phyloP scores from a whole-genome alignment of 2,888 invertebrate species.

The Eupithecia insigniata region DNA sequence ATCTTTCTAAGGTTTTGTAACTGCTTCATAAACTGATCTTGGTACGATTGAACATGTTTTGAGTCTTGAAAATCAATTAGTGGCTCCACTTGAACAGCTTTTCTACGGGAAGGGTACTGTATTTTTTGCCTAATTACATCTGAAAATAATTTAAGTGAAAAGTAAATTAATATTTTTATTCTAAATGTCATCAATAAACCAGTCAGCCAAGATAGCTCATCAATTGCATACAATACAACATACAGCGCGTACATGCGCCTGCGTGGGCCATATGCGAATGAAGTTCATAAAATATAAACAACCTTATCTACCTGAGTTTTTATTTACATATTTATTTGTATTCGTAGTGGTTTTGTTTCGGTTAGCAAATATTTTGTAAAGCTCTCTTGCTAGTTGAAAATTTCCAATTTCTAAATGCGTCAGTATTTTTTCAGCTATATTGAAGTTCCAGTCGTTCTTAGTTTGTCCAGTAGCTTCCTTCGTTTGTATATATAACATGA shows the following conservation, averaged over 20 bases:
- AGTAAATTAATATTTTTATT: background rate
- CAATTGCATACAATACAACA: too few species aligned
- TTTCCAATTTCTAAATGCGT: constrained; percentile 64
- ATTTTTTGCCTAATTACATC: background rate
- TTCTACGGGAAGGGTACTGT: constrained; percentile 20
- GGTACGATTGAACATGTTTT: constrained; percentile 38
- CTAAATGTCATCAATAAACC: background rate
- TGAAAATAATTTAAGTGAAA: constrained; percentile 12
- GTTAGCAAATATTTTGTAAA: constrained; percentile 63
- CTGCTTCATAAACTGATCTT: constrained; percentile 62
- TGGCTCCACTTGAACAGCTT: constrained; percentile 35
- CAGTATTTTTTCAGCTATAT: constrained; percentile 65
- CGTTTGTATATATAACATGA: constrained; percentile 58
- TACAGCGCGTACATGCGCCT: background rate
- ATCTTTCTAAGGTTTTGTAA: constrained; percentile 60
- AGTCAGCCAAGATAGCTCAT: background rate
- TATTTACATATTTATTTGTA: background rate
- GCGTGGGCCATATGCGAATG: background rate
- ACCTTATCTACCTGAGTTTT: background rate
- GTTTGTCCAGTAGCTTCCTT: constrained; percentile 56
- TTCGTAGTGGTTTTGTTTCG: constrained; percentile 45
- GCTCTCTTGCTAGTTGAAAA: constrained; percentile 62
- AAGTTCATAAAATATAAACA: background rate
- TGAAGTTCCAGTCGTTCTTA: constrained; percentile 59
- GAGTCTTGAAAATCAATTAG: constrained; percentile 52